Base-by-base conservation (phyloP, 2,888 invertebrate genomes). In the Pseudococcus longispinus region DNA sequence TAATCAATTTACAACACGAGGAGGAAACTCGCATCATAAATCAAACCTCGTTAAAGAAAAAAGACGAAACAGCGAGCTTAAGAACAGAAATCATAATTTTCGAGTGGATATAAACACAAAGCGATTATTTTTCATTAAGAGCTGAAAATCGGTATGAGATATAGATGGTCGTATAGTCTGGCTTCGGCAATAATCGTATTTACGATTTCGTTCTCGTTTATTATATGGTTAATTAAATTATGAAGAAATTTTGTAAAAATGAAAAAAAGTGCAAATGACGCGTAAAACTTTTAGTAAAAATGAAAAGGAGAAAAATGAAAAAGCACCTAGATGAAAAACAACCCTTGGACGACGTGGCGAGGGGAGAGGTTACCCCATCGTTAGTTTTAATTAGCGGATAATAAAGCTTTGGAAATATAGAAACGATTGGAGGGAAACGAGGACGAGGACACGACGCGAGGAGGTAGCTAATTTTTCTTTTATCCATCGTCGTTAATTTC, bases 191-290 rank as follows among this genome's bases (percentile, higher is more conserved):
- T 70, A 70, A 70, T 70, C 32, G 29, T 70, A 70, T 70, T 42
- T 42, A 80, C 77, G 77, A 80, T 80, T 80, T 80, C 77, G 20
- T 80, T 80, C 42, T 80, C 77, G 77, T 80, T 42, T 80, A 42
- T 80, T 80, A 42, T 20, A 80, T 42, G 20, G 85, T 70, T 77
- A 77, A 86, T 86, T 70, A 77, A 86, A 86, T 86, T 86, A 86
- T 86, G 80, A 80, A 20, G 42, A 80, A 46, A 37, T 85, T 70
- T 85, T 85, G 18, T 77, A 74, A 86, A 86, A 86, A 86, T 74
- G 46, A 51, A 74, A 86, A 85, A 86, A 86, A 86, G 86, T 77
- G 86, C 86, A 86, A 86, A 86, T 86, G 86, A 86, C 77, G 86
- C 86, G 86, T 86, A 86, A 86, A 86, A 86, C 29, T 80, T 86